These are phyloP conservation scores for Hypomecis atomaria DNA, from an alignment of 2,888 invertebrate species.

Conservation along the genomic window DNA sequence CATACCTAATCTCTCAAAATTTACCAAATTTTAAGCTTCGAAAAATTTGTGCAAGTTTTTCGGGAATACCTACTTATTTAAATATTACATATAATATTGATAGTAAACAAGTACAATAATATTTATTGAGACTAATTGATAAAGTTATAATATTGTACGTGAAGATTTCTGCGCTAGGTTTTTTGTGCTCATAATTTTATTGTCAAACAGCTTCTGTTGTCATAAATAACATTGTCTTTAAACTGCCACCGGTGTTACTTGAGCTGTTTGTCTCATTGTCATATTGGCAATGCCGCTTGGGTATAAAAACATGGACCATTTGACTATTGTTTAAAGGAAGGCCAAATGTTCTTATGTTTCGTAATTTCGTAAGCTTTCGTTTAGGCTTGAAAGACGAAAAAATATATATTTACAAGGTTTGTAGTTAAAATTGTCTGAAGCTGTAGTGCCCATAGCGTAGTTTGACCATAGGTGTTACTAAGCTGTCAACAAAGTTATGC, in stretches of 20 bases:
- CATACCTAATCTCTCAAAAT: no score
- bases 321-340: constrained; percentile 51
- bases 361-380: neutral
- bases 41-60: neutral
- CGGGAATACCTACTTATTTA: neutral
- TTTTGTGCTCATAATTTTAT: constrained; percentile 61
- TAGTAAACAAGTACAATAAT: no score
- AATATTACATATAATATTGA: no score
- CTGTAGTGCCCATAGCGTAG: no score
- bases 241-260: constrained; percentile 77
- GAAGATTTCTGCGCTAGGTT: constrained; percentile 46
- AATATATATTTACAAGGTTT: no score
- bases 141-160: constrained; percentile 35
- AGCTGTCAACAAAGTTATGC: no score
- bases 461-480: no score
- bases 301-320: constrained; percentile 65
- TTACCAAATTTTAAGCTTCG: no score
- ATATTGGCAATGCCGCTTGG: constrained; percentile 59
- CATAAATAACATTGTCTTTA: constrained; percentile 71
- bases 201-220: constrained; percentile 71
- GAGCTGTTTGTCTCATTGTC: constrained; percentile 65
- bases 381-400: no score
- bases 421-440: no score
- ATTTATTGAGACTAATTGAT: constrained; percentile 41
- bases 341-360: constrained; percentile 30